Percentiles rank a stretch among this genome's conserved stretches.
Conservation (phyloP, 2,797 vertebrate genomes). For the Cirrhinus mrigala region DNA sequence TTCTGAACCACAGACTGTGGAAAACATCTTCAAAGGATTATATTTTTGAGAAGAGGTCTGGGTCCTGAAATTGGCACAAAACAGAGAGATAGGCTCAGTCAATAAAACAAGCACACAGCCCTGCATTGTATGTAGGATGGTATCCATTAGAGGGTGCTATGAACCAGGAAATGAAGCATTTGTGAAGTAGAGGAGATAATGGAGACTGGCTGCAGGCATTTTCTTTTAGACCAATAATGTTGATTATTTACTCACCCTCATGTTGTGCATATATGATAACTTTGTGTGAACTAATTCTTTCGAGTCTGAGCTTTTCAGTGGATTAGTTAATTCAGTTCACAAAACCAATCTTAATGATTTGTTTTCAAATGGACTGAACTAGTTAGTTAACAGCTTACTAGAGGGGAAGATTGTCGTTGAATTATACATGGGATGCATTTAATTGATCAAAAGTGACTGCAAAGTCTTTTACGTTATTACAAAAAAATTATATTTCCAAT, state of each 20-base stretch:
- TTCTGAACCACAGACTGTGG: constrained; percentile 12
- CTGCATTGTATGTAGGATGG: not conserved
- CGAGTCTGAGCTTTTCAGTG: not conserved
- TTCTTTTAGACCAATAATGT: not conserved
- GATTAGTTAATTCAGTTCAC: not conserved
- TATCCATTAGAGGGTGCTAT: constrained; percentile 66
- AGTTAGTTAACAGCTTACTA: no score
- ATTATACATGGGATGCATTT: no score
- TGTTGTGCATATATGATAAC: not conserved
- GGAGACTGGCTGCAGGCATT: not conserved
- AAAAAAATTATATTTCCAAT: no score
- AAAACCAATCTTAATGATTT: not conserved
- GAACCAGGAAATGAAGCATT: constrained; percentile 46
- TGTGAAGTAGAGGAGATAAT: not conserved
- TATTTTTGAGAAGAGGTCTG: constrained; percentile 37
- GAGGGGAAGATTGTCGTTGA: no score
- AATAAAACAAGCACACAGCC: constrained; percentile 4
- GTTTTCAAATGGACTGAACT: no score
- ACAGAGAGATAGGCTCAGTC: constrained; percentile 10
- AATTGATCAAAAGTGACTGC: no score
- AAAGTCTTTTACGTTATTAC: no score
- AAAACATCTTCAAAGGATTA: constrained; percentile 9
- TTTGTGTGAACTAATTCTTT: not conserved
- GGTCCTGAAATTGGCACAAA: constrained; percentile 37
- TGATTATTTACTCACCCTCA: not conserved